phyloP scores from a whole-genome alignment of 2,888 invertebrate genomes.

The Dorcus parallelipipedus region DNA sequence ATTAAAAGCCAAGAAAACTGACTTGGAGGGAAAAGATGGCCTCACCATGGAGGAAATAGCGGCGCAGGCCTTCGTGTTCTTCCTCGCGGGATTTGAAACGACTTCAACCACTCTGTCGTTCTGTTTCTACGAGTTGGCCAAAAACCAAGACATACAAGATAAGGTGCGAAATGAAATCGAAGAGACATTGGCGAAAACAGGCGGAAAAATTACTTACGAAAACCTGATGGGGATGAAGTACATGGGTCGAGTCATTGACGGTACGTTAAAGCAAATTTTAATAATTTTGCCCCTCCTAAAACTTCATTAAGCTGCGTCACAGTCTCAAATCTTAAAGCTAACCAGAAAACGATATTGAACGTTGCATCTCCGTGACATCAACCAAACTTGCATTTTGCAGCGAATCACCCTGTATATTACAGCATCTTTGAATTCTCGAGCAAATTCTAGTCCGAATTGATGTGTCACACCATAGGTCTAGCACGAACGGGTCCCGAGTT shows the following conservation, averaged over 20 bases:
- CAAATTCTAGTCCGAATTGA: too few species aligned
- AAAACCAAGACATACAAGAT: constrained; percentile 44
- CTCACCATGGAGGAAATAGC: constrained; percentile 24
- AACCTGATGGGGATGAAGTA: constrained; percentile 48
- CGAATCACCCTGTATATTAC: too few species aligned
- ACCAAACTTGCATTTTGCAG: too few species aligned
- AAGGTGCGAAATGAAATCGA: constrained; percentile 46
- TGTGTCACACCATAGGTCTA: too few species aligned
- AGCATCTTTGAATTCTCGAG: too few species aligned
- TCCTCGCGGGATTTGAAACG: constrained; percentile 50
- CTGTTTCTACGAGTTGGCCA: constrained; percentile 43
- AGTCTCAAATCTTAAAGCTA: too few species aligned
- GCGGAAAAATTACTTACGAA: constrained; percentile 45
- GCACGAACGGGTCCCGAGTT: too few species aligned
- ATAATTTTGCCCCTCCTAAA: too few species aligned
- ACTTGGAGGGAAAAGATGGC: not conserved
- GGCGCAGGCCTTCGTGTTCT: constrained; percentile 45
- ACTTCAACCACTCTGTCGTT: constrained; percentile 45
- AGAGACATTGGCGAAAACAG: constrained; percentile 32
- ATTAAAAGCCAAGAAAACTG: constrained; percentile 15
- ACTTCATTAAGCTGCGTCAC: too few species aligned
- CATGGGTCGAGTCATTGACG: constrained; percentile 46
- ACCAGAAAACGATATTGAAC: too few species aligned
- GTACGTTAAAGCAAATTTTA: constrained; percentile 22
- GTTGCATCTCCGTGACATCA: too few species aligned